phyloP scores from a whole-genome alignment of 1,140 invertebrate species.

The Hylaeus anthracinus region DNA sequence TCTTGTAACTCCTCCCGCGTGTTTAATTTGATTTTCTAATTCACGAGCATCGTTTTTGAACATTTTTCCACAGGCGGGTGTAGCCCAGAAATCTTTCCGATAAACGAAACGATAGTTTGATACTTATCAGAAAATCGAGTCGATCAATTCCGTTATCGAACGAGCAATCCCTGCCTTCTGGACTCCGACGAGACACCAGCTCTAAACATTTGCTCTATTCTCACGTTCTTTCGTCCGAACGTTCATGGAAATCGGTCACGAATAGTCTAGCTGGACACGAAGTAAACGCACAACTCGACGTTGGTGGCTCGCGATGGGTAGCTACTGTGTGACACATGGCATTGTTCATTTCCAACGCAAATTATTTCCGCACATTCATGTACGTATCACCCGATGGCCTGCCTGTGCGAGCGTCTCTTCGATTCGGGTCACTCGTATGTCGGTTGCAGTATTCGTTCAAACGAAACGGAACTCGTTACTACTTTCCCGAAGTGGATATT shows the following conservation, averaged over 20 bases:
- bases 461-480: neutral
- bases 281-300: conserved; percentile 43
- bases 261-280: conserved; percentile 35
- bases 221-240: conserved; percentile 5
- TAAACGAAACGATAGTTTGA: too few relatives aligned
- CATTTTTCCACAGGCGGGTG: too few relatives aligned
- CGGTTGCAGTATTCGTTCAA: neutral
- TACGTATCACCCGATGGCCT: conserved; percentile 5
- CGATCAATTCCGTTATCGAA: neutral
- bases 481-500: neutral
- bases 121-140: neutral
- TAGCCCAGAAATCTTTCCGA: too few relatives aligned
- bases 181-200: neutral
- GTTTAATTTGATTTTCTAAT: too few relatives aligned
- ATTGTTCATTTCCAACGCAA: conserved; percentile 71
- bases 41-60: too few relatives aligned
- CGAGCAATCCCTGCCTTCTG: neutral
- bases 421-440: neutral
- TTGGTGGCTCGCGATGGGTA: conserved; percentile 7
- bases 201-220: neutral
- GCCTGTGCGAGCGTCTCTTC: neutral
- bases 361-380: conserved; percentile 58
- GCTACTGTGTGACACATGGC: conserved; percentile 49
- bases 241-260: conserved; percentile 49
- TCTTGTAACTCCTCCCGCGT: too few relatives aligned